These are phyloP conservation scores for Aethes cnicana DNA, from an alignment of 2,888 invertebrate species.

Conservation along the genomic window DNA sequence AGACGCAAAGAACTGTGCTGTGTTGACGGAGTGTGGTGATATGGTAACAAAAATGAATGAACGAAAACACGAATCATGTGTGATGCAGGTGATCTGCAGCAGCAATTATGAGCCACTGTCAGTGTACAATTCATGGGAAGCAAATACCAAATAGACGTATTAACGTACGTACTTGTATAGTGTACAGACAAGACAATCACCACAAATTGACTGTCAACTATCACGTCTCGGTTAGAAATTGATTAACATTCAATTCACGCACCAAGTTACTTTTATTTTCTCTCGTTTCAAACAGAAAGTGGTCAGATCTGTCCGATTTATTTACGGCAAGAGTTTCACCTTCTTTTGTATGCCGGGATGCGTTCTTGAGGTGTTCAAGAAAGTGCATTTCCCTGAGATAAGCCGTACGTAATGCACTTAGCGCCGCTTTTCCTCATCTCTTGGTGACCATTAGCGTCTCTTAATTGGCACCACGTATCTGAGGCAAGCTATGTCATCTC, in stretches of 20 bases:
- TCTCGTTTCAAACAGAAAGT: slow-evolving; percentile 46
- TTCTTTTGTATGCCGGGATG: slow-evolving; percentile 67
- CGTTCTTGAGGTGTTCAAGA: slow-evolving; percentile 41
- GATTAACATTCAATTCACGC: slow-evolving; percentile 22
- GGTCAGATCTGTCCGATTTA: slow-evolving; percentile 49
- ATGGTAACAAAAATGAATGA: too few relatives aligned
- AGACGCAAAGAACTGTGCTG: slow-evolving; percentile 44
- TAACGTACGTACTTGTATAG: background rate
- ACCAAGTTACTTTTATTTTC: slow-evolving; percentile 36
- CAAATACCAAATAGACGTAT: too few relatives aligned
- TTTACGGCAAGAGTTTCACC: slow-evolving; percentile 57
- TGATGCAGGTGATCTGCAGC: too few relatives aligned
- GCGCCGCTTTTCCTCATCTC: slow-evolving; percentile 21
- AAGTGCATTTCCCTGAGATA: slow-evolving; percentile 56
- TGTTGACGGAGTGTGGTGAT: too few relatives aligned
- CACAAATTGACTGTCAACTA: slow-evolving; percentile 37
- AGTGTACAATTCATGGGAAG: too few relatives aligned
- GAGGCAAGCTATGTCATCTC: slow-evolving; percentile 18
- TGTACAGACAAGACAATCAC: slow-evolving; percentile 17
- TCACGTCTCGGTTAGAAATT: slow-evolving; percentile 27
- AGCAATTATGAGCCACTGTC: too few relatives aligned
- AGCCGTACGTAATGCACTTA: slow-evolving; percentile 31
- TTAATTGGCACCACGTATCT: slow-evolving; percentile 15
- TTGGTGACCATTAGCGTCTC: slow-evolving; percentile 16
- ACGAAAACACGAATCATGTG: too few relatives aligned